Base-by-base conservation (phyloP, 2,888 invertebrate species). In the Panopea generosa region DNA sequence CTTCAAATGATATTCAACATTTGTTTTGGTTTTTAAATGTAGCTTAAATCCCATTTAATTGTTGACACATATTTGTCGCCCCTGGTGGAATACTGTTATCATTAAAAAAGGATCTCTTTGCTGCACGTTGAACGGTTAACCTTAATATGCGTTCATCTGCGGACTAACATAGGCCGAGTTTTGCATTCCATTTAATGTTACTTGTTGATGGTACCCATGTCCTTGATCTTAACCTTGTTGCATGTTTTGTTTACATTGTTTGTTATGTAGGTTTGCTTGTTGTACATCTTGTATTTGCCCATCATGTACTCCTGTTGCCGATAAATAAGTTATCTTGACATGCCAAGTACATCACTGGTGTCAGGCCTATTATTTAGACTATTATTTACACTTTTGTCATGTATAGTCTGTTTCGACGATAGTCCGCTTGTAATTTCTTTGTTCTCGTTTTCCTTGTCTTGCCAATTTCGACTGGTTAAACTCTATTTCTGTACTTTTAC, bases 41-140 rank as follows among this genome's bases (percentile, higher is more conserved):
- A 26, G 6, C 7, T 20, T 56, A 22, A 14, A 33, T 33, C 2
- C 3, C 11, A 38, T 16, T 26, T n/a, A 56, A 20, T 26, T 56
- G 56, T 56, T 56, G 56, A 38, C 56, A 38, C 22, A 56, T 38
- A 6, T 18, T 38, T 56, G n/a, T 2, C 18, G 38, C 56, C 56
- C 7, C n/a, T 4, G 11, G n/a, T 11, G 56, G 56, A 9, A 20
- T 45, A 18, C 45, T n/a, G 45, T 20, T 20, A n/a, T 4, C 16
- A n/a, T n/a, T n/a, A n/a, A n/a, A 16, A 9, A n/a, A 3, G 45
- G 6, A 6, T 6, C n/a, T 6, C 20, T 6, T 16, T 45, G 45
- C 16, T 45, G 16, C 16, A 18, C 20, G 16, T 45, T 45, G 16
- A 7, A 33, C 11, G 4, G 33, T 11, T 7, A 7, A 11, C 33